Percentiles rank a stretch among this genome's conserved stretches.
Evolutionary conservation across 2,113 vertebrate genomes (phyloP).

Genomic region (Limanda limanda): DNA sequence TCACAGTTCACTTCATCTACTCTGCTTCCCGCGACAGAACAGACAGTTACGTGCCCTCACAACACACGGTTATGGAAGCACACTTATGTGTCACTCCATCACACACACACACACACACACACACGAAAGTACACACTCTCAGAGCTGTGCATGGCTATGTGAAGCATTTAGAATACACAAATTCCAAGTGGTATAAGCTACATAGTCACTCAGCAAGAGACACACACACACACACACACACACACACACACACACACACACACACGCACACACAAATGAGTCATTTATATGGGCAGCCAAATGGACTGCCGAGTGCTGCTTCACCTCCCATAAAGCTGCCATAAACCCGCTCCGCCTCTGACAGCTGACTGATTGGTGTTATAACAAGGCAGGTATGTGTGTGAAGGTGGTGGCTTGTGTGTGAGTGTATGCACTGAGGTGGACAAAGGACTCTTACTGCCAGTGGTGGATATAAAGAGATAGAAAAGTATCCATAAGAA

Average conservation of each 20-base stretch:
- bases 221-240: slow-evolving; percentile 12
- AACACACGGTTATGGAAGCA: slow-evolving; percentile 23
- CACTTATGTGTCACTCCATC: slow-evolving; percentile 8
- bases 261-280: slow-evolving; percentile 42
- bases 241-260: slow-evolving; percentile 21
- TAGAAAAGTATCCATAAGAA: slow-evolving; percentile 6
- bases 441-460: slow-evolving; percentile 31
- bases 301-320: slow-evolving; percentile 69
- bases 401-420: slow-evolving; percentile 12
- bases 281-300: slow-evolving; percentile 74
- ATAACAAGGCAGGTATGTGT: slow-evolving; percentile 67
- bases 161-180: slow-evolving; percentile 43
- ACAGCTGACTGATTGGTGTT: slow-evolving; percentile 76
- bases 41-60: slow-evolving; percentile 51
- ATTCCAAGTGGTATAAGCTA: slow-evolving; percentile 35
- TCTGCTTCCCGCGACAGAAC: slow-evolving; percentile 25
- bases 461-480: slow-evolving; percentile 18
- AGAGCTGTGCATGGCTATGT: slow-evolving; percentile 21
- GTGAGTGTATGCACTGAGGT: slow-evolving; percentile 32
- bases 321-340: slow-evolving; percentile 78
- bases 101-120: slow-evolving; percentile 6
- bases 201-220: slow-evolving; percentile 31
- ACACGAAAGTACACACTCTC: slow-evolving; percentile 14
- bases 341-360: slow-evolving; percentile 69
- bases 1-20: slow-evolving; percentile 63